Percentiles rank a stretch among this genome's conserved stretches.
phyloP scores from a whole-genome alignment of 2,888 invertebrate species.

The Eupithecia vulgata region DNA sequence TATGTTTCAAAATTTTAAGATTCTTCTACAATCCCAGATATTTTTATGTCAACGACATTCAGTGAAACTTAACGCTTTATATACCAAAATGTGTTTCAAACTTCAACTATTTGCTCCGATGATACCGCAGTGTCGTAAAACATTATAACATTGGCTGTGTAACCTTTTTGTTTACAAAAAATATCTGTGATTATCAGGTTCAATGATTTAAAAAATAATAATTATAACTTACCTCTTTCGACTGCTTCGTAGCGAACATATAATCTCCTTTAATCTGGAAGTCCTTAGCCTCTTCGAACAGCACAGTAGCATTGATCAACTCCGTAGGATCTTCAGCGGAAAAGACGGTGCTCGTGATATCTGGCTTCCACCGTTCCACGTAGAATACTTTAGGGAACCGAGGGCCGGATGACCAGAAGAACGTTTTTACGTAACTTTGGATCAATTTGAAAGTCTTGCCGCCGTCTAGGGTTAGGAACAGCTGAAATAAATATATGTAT shows the following conservation, averaged over 20 bases:
- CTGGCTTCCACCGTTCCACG: conserved; percentile 87
- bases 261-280: conserved; percentile 93
- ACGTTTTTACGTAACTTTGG: conserved; percentile 90
- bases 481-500: conserved; percentile 66
- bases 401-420: conserved; percentile 87
- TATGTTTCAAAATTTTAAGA: no score
- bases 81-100: no score
- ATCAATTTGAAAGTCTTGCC: conserved; percentile 88
- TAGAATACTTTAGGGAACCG: conserved; percentile 82
- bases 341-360: conserved; percentile 87
- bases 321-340: conserved; percentile 84
- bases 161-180: no score
- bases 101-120: no score
- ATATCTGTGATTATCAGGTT: no score
- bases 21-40: no score
- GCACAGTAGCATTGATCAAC: conserved; percentile 77
- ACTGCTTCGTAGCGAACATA: conserved; percentile 91
- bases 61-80: no score
- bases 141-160: no score
- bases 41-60: no score
- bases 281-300: conserved; percentile 89
- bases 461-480: conserved; percentile 90
- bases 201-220: no score
- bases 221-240: conserved; percentile 80
- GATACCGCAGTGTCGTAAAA: no score